Conservation (phyloP, 2,113 vertebrate genomes). For the Boulengeromyrus knoepffleri region DNA sequence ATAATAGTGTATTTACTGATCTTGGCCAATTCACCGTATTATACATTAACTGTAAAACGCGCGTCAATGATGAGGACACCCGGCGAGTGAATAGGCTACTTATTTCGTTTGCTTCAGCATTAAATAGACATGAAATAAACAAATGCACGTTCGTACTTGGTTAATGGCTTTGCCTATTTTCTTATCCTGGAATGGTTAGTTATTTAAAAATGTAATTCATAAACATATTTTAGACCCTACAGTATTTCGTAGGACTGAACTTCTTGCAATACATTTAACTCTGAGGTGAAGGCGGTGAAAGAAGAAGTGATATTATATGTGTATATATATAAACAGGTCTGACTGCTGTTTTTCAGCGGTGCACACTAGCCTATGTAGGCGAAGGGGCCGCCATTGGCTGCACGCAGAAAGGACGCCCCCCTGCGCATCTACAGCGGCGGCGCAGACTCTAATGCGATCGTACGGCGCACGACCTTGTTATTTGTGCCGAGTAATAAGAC, state of each 20-base stretch:
- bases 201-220: neutral
- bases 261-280: neutral
- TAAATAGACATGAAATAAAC: neutral
- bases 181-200: neutral
- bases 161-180: neutral
- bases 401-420: constrained; percentile 44
- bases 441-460: constrained; percentile 29
- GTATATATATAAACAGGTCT: neutral
- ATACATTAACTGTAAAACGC: neutral
- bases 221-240: neutral
- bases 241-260: neutral
- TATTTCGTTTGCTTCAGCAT: neutral
- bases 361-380: neutral
- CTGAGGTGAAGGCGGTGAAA: neutral
- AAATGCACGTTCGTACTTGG: neutral
- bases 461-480: neutral
- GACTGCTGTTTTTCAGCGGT: constrained; percentile 1
- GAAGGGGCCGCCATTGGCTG: constrained; percentile 52
- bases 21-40: neutral
- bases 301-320: neutral
- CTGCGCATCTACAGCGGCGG: constrained; percentile 53
- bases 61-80: neutral
- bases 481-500: constrained; percentile 1
- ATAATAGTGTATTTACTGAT: neutral
- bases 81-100: neutral